Conservation (phyloP, 2,113 vertebrate species). For the Symphodus melops region DNA sequence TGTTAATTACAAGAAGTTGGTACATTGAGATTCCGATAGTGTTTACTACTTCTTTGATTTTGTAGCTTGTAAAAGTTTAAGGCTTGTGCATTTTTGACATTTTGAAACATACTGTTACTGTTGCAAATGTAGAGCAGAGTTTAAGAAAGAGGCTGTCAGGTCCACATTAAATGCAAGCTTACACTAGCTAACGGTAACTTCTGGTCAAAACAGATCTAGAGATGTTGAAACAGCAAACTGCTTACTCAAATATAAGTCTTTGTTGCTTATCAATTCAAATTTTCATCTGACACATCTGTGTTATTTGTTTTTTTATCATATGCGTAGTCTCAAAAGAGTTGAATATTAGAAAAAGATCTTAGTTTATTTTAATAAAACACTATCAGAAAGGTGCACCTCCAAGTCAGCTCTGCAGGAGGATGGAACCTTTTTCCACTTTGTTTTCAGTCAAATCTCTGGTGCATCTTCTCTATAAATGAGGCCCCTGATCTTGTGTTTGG, state of each 20-base stretch:
- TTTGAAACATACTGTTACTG: background rate
- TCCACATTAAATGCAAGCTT: background rate
- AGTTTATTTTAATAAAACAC: too few relatives aligned
- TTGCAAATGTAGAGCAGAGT: background rate
- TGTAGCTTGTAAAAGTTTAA: background rate
- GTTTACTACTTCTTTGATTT: background rate
- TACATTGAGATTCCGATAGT: background rate
- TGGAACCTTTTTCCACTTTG: background rate
- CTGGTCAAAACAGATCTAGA: background rate
- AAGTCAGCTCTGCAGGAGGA: conserved; percentile 20
- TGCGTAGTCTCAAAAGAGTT: too few relatives aligned
- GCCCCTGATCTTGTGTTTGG: conserved; percentile 58
- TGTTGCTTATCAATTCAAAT: too few relatives aligned
- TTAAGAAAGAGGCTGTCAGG: too few relatives aligned
- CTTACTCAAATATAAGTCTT: background rate
- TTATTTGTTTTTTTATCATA: too few relatives aligned
- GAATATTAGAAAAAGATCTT: background rate
- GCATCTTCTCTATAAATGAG: conserved; percentile 44
- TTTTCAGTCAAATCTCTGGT: conserved; percentile 59
- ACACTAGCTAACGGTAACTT: background rate
- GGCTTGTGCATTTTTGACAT: background rate
- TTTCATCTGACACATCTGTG: too few relatives aligned
- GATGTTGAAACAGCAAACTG: background rate
- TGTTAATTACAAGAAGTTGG: background rate
- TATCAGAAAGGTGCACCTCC: conserved; percentile 6